Evolutionary conservation across 2,888 invertebrate species (phyloP), one percentile per base, ranked within the genome.

Genomic region (Tholera decimalis): DNA sequence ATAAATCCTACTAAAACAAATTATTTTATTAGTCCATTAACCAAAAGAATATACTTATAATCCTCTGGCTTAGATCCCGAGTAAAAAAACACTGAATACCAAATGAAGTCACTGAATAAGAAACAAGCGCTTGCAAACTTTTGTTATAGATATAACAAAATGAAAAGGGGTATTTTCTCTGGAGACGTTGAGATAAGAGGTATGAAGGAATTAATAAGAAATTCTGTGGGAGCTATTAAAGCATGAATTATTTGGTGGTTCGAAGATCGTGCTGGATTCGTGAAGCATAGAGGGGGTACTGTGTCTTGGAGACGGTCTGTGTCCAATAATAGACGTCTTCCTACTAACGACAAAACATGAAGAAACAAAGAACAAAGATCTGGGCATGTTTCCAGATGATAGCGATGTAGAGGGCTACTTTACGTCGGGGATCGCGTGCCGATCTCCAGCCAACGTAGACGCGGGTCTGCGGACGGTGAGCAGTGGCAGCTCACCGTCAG

Each of bases 61-160:
- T 46, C 26, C 26, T 18, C 39, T 9, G 39, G 18, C 18, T 9
- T 6, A 39, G 18, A 9, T 39, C 18, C 4, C 9, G 46, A 47
- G 3, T 5, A 54, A 68, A 50, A 54, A 68, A 50, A 39, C 20
- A 33, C 30, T 58, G 13, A 68, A 68, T 33, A 13, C 28, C 44
- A 43, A 44, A 58, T 30, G 15, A 37, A 49, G n/a, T 11, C 9
- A 37, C 8, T 13, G 30, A 50, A 26, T 24, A 44, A 44, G 58
- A 68, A 44, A 63, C 47, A 68, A 18, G 30, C 11, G 37, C 20
- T 35, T n/a, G 11, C 35, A 37, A 55, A 68, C 30, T 37, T 68
- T 20, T n/a, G n/a, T n/a, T 56, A 37, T 50, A 22, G 11, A 11
- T 44, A 24, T 44, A 18, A 30, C 20, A 30, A 35, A 43, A 26